Percentiles rank a stretch among this genome's conserved stretches.
Conservation (phyloP, 2,888 invertebrate genomes). For the Cenopis cana region DNA sequence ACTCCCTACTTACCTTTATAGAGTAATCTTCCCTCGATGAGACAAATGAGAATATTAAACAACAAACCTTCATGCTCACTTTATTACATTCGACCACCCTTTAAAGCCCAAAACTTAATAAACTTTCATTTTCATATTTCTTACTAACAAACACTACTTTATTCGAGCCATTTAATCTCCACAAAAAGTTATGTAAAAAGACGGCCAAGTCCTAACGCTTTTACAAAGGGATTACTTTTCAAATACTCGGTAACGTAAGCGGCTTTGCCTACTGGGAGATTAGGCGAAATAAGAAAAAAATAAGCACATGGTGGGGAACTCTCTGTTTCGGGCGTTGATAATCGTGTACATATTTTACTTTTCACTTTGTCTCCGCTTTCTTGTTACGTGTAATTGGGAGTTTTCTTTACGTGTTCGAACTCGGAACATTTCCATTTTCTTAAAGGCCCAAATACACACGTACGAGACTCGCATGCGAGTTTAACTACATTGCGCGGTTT, state of each 20-base stretch:
- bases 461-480: no score
- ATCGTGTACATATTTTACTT: slow-evolving; percentile 37
- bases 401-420: background rate
- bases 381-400: slow-evolving; percentile 26
- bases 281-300: slow-evolving; percentile 55
- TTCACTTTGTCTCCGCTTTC: slow-evolving; percentile 10
- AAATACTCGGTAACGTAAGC: slow-evolving; percentile 65
- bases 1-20: no score
- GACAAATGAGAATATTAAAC: background rate
- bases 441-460: no score
- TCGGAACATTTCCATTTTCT: background rate
- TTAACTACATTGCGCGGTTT: no score
- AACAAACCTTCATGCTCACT: background rate
- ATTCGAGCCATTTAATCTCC: slow-evolving; percentile 40
- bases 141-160: slow-evolving; percentile 40
- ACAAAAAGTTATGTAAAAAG: slow-evolving; percentile 41
- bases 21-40: no score
- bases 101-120: slow-evolving; percentile 21
- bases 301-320: slow-evolving; percentile 25
- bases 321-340: slow-evolving; percentile 21
- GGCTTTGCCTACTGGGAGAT: slow-evolving; percentile 62
- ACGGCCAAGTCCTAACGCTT: slow-evolving; percentile 39
- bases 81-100: slow-evolving; percentile 1
- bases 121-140: slow-evolving; percentile 34
- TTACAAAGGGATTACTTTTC: slow-evolving; percentile 61